Percentiles rank a stretch among this genome's conserved stretches.
Evolutionary conservation across 2,113 vertebrate genomes (phyloP).

Genomic region (Nyctibius bracteatus): DNA sequence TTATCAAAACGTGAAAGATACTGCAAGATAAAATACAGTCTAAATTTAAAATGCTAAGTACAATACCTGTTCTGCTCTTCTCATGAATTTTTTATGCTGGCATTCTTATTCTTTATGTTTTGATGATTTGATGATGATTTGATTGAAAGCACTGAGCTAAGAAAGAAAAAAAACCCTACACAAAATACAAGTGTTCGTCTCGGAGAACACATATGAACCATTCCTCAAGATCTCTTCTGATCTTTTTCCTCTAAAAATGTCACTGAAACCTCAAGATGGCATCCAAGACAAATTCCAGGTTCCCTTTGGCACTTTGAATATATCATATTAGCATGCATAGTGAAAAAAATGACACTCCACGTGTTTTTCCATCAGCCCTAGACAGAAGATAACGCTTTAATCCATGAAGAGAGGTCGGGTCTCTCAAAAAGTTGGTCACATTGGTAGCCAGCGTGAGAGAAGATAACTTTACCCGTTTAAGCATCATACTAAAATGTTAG

Average conservation of each 20-base stretch:
- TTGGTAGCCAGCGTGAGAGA: fast-evolving
- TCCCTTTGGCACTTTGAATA: not conserved
- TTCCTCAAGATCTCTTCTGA: not conserved
- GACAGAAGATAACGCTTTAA: not conserved
- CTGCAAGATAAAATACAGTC: fast-evolving
- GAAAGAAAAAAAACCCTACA: not conserved
- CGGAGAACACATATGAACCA: fast-evolving
- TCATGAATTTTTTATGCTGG: not conserved
- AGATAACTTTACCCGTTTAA: not conserved
- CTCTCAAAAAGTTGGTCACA: not conserved
- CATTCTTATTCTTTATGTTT: not conserved
- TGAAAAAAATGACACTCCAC: fast-evolving
- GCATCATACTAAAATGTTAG: fast-evolving
- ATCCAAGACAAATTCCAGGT: not conserved
- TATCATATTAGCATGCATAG: fast-evolving
- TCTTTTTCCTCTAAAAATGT: not conserved
- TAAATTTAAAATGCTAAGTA: not conserved
- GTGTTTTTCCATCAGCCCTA: fast-evolving
- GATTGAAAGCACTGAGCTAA: not conserved
- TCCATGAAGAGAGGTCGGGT: fast-evolving
- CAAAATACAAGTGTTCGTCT: not conserved
- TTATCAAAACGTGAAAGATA: not conserved
- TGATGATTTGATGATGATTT: not conserved
- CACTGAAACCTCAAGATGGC: not conserved
- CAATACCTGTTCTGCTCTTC: not conserved